phyloP scores from a whole-genome alignment of 2,113 vertebrate genomes.

The Malurus melanocephalus region DNA sequence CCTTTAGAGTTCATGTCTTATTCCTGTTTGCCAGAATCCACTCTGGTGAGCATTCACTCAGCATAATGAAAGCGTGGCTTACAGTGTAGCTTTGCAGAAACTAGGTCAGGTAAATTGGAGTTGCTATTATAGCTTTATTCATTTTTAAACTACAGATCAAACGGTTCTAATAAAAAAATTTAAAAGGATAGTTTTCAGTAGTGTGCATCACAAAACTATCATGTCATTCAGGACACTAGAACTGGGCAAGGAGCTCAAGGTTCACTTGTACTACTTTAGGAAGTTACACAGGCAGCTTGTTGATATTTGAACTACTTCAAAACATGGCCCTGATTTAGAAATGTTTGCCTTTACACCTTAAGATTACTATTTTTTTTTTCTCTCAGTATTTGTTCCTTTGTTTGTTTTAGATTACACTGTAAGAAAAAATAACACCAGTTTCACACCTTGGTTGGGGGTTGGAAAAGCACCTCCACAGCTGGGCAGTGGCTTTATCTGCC shows the following conservation, averaged over 20 bases:
- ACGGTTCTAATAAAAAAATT: neutral
- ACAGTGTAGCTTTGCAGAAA: neutral
- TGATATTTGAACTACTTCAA: neutral
- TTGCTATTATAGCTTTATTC: neutral
- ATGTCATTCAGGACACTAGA: neutral
- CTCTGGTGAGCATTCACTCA: neutral
- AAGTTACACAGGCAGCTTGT: neutral
- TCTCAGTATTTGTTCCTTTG: neutral
- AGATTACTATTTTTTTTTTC: neutral
- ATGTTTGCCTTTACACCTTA: neutral
- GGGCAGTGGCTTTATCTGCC: neutral
- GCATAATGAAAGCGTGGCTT: neutral
- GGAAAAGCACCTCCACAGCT: neutral
- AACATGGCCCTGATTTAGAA: neutral
- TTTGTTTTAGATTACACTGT: neutral
- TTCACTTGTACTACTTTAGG: neutral
- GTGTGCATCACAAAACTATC: neutral
- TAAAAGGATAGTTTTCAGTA: neutral
- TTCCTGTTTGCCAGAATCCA: neutral
- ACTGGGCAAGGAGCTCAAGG: neutral
- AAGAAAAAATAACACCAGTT: fast-evolving
- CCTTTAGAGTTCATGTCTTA: neutral
- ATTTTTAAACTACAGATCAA: neutral
- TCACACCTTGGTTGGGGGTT: neutral
- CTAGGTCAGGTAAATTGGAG: slow-evolving; percentile 20